Evolutionary conservation across 2,888 invertebrate species (phyloP).

Genomic region (Cephus nigrinus): DNA sequence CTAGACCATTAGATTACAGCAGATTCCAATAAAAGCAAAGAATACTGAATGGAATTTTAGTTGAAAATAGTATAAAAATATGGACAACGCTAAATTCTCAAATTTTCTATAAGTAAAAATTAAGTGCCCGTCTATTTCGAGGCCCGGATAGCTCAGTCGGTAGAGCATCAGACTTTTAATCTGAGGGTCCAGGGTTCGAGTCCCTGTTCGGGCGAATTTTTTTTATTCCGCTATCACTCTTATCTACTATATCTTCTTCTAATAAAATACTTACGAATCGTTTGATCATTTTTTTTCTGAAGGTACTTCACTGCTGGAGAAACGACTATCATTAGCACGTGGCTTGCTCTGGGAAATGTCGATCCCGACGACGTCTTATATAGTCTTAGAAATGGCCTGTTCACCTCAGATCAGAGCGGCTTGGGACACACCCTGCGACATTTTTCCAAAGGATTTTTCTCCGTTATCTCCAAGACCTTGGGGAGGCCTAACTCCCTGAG

Average conservation of each 20-base stretch:
- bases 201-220: slow-evolving; percentile 64
- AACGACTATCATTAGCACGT: not conserved
- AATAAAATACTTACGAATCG: not conserved
- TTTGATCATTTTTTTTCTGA: not conserved
- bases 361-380: not conserved
- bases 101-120: not conserved
- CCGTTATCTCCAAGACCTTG: not conserved
- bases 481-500: not conserved
- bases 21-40: not conserved
- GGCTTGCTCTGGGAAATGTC: not conserved
- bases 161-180: slow-evolving; percentile 67
- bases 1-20: not conserved
- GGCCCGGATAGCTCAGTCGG: slow-evolving; percentile 64
- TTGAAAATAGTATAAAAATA: not conserved
- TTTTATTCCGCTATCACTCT: not conserved
- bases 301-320: not conserved
- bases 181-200: slow-evolving; percentile 66
- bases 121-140: not conserved
- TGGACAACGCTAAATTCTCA: not conserved
- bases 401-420: not conserved
- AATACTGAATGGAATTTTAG: not conserved
- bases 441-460: not conserved
- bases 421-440: not conserved
- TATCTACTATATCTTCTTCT: not conserved
- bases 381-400: not conserved